Base-by-base conservation (phyloP, 1,140 invertebrate genomes). In the Conus betulinus region DNA sequence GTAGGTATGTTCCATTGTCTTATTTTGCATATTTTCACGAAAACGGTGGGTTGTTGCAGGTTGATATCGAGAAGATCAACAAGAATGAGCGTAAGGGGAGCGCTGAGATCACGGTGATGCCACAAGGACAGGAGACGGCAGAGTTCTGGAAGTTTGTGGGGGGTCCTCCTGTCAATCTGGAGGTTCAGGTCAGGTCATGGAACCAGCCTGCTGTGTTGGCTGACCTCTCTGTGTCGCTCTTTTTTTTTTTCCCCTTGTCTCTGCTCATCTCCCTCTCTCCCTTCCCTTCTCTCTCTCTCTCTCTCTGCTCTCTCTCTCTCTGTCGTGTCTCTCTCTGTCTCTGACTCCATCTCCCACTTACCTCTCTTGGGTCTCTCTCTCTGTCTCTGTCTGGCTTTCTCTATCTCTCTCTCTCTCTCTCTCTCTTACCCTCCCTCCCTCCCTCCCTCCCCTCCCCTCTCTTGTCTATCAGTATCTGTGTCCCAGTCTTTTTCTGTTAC, bases 1-100 rank as follows among this genome's bases (percentile, higher is more conserved):
- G 4, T 0, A 63, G 4, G 11, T 63, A 63, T 4, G 60, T 63
- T 13, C 60, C 60, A 11, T 13, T 63, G 60, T 63, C 17, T 63
- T 0, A 63, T 39, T 39, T 39, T 39, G 39, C 39, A 39, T 55
- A 6, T 71, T 85, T 74, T 71, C 84, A 17, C 13, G 63, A n/a
- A 23, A 55, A 23, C 63, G 8, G 39, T 88, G 51, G 5, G n/a
- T 84, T 91, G 55, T 27, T 39, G 20, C 84, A 95, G 99, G 85
- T 95, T 99, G 6, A 97, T 99, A 96, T 98, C 98, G 4, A 99
- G 95, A 99, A 99, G 95, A 98, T 99, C 67, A 99, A 99, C 94
- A 99, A 99, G 96, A 98, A 99, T 94, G 99, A 99, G 95, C 96
- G 99, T 27, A 99, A 99, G 94, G 98, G 98, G 92, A 97, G 97